Base-by-base conservation (phyloP, 2,797 vertebrate species). In the Morelia viridis region DNA sequence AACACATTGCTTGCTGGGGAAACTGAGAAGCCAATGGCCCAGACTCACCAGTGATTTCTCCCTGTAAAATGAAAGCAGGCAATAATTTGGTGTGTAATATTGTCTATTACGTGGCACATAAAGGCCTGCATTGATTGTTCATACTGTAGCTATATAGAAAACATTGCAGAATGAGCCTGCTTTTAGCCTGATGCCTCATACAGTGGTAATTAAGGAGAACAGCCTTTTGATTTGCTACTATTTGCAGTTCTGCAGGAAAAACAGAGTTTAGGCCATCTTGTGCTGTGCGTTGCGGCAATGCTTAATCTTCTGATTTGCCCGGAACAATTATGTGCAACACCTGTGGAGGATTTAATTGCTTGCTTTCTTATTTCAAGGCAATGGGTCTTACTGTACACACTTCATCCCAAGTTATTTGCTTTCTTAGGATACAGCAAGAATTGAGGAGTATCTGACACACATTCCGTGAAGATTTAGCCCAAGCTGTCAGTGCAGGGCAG, bases 121-220 rank as follows among this genome's bases (percentile, higher is more conserved):
- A 97, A 97, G 96, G 95, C 95, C 96, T 96, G 96, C 94, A 91
- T 97, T 97, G 97, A 97, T 97, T 97, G 96, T 96, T 96, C 97
- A 97, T 97, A 96, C 96, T 93, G 89, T 95, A 97, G 96, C 96
- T 97, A 96, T 96, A 97, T 93, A 97, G 97, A 97, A 98, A 98
- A 98, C 97, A 98, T 97, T 97, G 97, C 96, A 95, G 97, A 97
- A 96, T 97, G 97, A 98, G 96, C 97, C 97, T 98, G 97, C 97
- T 98, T 98, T 98, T 98, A 98, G 97, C 97, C 91, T 92, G 95
- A 96, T 96, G 96, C 97, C 96, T 97, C 97, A 97, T 97, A 98
- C 97, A 94, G 97, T 96, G 97, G 97, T 98, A 98, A 98, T 98
- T 97, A 97, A 97, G 95, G 97, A 97, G 97, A 97, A 97, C 97